phyloP scores from a whole-genome alignment of 2,888 invertebrate genomes.

The Erynnis tages region DNA sequence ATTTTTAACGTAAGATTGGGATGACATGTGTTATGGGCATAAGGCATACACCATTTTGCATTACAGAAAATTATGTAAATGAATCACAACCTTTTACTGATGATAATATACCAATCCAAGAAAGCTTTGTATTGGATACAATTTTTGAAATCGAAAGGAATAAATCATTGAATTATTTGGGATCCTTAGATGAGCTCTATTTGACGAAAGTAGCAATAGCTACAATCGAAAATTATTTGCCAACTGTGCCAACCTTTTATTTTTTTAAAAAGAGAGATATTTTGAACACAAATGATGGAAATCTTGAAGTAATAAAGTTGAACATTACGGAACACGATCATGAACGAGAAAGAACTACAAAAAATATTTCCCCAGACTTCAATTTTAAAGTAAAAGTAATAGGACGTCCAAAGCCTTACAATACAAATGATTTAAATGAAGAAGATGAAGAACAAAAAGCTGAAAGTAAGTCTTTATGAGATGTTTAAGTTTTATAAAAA shows the following conservation, averaged over 20 bases:
- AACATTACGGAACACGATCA: conserved; percentile 9
- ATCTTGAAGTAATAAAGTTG: neutral
- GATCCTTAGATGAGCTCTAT: conserved; percentile 59
- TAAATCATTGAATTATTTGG: conserved; percentile 44
- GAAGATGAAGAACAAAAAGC: conserved; percentile 32
- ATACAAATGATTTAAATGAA: conserved; percentile 53
- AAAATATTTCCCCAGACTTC: no score
- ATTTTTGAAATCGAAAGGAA: conserved; percentile 59
- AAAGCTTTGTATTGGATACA: conserved; percentile 54
- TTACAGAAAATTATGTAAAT: conserved; percentile 52
- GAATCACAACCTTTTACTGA: conserved; percentile 43
- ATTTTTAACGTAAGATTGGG: no score
- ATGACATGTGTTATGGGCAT: no score
- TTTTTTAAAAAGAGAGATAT: conserved; percentile 51
- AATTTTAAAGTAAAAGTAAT: conserved; percentile 45
- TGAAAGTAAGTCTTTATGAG: conserved; percentile 52
- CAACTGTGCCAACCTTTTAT: conserved; percentile 40
- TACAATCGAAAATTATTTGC: conserved; percentile 44
- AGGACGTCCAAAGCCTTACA: conserved; percentile 62
- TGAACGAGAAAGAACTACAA: neutral
- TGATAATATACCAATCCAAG: conserved; percentile 50
- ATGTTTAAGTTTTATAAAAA: neutral
- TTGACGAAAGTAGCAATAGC: conserved; percentile 59
- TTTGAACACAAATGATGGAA: neutral
- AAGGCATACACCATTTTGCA: no score